Evolutionary conservation across 1,140 invertebrate species (phyloP).

Genomic region (Halotydeus destructor): DNA sequence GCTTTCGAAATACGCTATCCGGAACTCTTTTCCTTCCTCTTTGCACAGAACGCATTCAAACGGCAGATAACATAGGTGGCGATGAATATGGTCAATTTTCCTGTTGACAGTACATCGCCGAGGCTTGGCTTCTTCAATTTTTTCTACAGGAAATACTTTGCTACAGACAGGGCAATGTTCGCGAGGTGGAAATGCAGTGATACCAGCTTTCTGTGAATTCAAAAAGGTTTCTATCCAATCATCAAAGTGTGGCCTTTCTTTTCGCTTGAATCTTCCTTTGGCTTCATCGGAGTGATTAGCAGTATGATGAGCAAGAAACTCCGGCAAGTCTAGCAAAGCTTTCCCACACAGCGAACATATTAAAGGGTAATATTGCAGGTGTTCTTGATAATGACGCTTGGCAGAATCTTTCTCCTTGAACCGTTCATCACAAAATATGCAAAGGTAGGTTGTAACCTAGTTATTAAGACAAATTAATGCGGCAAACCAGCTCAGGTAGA

Average conservation of each 20-base stretch:
- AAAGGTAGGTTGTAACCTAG: too few species aligned
- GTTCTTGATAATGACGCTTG: slow-evolving; percentile 2
- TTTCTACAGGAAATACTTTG: not conserved
- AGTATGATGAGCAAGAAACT: slow-evolving; percentile 4
- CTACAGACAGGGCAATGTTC: slow-evolving; percentile 7
- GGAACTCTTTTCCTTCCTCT: slow-evolving; percentile 3
- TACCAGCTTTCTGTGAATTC: slow-evolving; percentile 1
- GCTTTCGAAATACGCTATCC: slow-evolving; percentile 6
- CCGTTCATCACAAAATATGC: slow-evolving; percentile 3
- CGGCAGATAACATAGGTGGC: slow-evolving; percentile 8
- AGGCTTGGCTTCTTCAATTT: not conserved
- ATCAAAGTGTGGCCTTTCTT: slow-evolving; percentile 2
- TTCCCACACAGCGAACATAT: slow-evolving; percentile 6
- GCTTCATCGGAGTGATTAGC: slow-evolving; percentile 2
- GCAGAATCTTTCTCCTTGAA: slow-evolving; percentile 2
- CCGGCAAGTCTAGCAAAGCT: slow-evolving; percentile 2
- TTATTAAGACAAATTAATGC: too few species aligned
- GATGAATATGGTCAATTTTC: slow-evolving; percentile 6
- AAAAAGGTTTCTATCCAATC: slow-evolving; percentile 6
- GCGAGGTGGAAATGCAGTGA: slow-evolving; percentile 4
- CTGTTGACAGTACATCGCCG: slow-evolving; percentile 3
- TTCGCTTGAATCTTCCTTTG: slow-evolving; percentile 7
- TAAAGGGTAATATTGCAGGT: slow-evolving; percentile 6
- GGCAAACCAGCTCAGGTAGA: too few species aligned
- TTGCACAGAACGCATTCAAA: slow-evolving; percentile 6